A percentile compares a stretch with the other conserved stretches of the same genome.
These are phyloP conservation scores for Anhinga rufa DNA, from an alignment of 2,113 vertebrate genomes.

Conservation along the genomic window DNA sequence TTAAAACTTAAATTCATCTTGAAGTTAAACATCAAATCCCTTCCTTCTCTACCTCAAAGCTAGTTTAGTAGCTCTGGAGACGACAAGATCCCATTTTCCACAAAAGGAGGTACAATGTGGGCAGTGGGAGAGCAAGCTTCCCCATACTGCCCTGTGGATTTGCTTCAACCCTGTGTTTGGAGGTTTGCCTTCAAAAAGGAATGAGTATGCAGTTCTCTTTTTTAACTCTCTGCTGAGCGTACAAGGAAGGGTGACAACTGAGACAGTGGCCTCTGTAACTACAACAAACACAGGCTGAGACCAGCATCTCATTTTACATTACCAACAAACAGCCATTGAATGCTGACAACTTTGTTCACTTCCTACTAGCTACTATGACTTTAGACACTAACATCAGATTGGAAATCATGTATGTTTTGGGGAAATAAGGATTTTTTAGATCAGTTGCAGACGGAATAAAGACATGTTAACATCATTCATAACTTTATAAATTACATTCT, in stretches of 20 bases:
- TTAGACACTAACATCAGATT: background rate
- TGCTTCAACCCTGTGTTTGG: background rate
- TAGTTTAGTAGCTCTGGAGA: background rate
- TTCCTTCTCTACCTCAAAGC: background rate
- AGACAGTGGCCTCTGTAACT: background rate
- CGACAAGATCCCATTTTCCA: background rate
- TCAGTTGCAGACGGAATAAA: background rate
- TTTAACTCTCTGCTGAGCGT: background rate
- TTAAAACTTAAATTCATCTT: background rate
- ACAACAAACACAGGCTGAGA: background rate
- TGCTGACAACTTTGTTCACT: background rate
- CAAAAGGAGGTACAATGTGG: background rate
- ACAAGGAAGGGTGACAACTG: background rate
- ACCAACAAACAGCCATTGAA: background rate
- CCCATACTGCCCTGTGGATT: background rate
- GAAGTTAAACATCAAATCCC: background rate
- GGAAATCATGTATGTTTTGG: background rate
- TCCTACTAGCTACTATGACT: background rate
- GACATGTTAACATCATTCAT: background rate
- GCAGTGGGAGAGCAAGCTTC: background rate
- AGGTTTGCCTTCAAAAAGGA: background rate
- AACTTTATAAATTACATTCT: background rate
- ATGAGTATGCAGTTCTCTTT: background rate
- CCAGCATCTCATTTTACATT: conserved; percentile 1
- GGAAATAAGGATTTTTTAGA: background rate